These are phyloP conservation scores for Alloscopus bannaensis DNA, from an alignment of 2,888 invertebrate genomes.

Conservation along the genomic window DNA sequence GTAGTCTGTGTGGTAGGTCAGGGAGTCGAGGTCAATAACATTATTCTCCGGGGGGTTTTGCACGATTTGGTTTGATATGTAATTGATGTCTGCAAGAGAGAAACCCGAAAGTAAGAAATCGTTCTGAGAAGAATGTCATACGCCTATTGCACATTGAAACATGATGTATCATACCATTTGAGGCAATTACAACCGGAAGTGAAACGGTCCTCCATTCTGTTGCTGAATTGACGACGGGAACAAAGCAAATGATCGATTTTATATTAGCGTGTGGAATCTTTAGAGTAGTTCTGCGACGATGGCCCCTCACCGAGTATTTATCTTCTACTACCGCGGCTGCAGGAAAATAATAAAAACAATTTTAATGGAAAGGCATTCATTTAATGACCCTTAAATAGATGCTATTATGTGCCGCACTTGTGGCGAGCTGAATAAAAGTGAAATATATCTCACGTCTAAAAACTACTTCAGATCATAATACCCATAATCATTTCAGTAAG, in stretches of 20 bases:
- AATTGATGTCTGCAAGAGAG: constrained; percentile 26
- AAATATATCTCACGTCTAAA: constrained; percentile 9
- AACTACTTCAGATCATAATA: background rate
- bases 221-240: constrained; percentile 66
- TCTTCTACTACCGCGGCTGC: constrained; percentile 63
- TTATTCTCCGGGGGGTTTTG: constrained; percentile 27
- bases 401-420: background rate
- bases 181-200: constrained; percentile 57
- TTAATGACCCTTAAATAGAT: background rate
- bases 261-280: constrained; percentile 65
- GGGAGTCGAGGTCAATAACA: constrained; percentile 57
- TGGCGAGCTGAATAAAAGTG: constrained; percentile 2
- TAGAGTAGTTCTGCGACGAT: constrained; percentile 64
- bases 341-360: constrained; percentile 18
- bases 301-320: constrained; percentile 57
- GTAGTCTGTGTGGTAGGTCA: constrained; percentile 59
- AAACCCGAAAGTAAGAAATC: background rate
- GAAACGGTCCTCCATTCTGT: constrained; percentile 70
- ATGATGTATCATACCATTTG: constrained; percentile 43
- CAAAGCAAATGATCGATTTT: constrained; percentile 68
- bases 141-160: background rate
- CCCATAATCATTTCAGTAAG: too few relatives aligned
- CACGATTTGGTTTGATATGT: constrained; percentile 37
- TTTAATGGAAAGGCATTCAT: constrained; percentile 11
- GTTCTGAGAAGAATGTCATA: background rate